Evolutionary conservation across 2,113 vertebrate genomes (phyloP).

Genomic region (Micronycteris hirsuta): DNA sequence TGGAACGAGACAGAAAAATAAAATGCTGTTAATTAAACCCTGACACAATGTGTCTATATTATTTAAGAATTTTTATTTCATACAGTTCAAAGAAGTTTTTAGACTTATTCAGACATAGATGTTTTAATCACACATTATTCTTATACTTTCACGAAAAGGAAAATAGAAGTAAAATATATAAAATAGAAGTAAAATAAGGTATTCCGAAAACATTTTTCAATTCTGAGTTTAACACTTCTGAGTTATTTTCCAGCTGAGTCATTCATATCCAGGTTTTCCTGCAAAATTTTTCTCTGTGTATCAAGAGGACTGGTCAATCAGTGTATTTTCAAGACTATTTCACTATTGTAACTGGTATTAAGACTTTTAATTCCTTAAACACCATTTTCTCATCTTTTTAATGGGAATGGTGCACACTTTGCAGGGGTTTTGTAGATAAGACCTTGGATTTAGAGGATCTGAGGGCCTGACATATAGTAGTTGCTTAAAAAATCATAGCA

Average conservation of each 20-base stretch:
- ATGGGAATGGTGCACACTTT: neutral
- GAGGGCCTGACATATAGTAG: neutral
- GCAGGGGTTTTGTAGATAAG: neutral
- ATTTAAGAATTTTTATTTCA: constrained; percentile 20
- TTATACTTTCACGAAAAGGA: neutral
- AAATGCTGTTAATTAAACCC: neutral
- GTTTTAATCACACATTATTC: neutral
- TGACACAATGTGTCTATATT: neutral
- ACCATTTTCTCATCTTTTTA: neutral
- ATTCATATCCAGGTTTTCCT: neutral
- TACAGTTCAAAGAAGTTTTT: neutral
- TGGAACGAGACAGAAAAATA: neutral
- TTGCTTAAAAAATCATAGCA: neutral
- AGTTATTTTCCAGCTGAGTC: neutral
- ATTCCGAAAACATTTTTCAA: neutral
- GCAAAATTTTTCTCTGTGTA: neutral
- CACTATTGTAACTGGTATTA: neutral
- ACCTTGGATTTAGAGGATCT: neutral
- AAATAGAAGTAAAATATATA: neutral
- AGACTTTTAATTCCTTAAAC: neutral
- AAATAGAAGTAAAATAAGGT: neutral
- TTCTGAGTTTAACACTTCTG: neutral
- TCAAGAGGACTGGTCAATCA: neutral
- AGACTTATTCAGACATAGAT: neutral
- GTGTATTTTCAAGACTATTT: neutral